Evolutionary conservation across 2,113 vertebrate species (phyloP).

Genomic region (Odobenus rosmarus): DNA sequence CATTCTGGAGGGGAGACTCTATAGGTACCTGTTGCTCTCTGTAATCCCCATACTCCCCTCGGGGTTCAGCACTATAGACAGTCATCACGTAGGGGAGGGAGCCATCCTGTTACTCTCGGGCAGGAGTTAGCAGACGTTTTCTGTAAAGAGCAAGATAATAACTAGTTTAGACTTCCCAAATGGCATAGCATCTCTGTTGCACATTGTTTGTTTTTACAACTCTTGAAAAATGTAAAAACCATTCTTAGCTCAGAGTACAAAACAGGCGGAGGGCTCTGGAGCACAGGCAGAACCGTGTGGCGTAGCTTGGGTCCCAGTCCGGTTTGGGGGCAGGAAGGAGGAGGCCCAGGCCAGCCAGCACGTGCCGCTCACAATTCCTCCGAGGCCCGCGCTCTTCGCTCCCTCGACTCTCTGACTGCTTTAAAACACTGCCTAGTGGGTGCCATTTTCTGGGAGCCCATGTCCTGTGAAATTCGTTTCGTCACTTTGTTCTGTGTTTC

Average conservation of each 20-base stretch:
- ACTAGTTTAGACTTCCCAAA: background rate
- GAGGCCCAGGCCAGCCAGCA: background rate
- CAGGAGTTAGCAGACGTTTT: background rate
- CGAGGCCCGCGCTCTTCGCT: accelerated
- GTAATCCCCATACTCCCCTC: background rate
- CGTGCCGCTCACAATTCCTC: accelerated
- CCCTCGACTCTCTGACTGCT: background rate
- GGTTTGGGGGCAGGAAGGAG: background rate
- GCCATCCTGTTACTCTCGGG: background rate
- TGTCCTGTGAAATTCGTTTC: background rate
- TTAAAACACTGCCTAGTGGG: background rate
- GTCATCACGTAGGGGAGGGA: background rate
- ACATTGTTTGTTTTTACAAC: background rate
- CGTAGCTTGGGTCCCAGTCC: background rate
- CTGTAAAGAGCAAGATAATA: background rate
- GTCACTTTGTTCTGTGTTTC: background rate
- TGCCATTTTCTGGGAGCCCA: background rate
- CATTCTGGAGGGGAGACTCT: background rate
- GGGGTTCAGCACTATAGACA: background rate
- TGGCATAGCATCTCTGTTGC: background rate
- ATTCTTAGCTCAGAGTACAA: background rate
- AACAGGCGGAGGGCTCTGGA: background rate
- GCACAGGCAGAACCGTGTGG: background rate
- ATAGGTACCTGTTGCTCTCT: background rate
- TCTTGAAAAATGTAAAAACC: background rate